Evolutionary conservation across 2,113 vertebrate species (phyloP), one percentile per base, ranked within the genome.

Genomic region (Delphinus delphis): DNA sequence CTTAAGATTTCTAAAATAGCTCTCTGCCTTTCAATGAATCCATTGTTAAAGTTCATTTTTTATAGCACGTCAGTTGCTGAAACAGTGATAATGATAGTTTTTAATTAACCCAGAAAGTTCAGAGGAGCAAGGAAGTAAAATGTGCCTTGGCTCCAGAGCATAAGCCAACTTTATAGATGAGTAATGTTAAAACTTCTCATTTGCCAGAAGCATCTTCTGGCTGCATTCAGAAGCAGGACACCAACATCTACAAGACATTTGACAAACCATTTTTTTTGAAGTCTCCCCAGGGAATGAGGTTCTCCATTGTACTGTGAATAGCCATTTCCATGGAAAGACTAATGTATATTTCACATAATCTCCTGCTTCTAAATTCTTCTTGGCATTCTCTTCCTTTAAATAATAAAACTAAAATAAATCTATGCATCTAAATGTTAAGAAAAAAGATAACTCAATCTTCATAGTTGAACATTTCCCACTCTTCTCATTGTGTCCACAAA

Each of bases 21-120:
- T 79, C 89, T 88, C 62, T 95, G 55, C 6, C 33, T 96, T 97
- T 77, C 28, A 79, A 90, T 93, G 95, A 96, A 92, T 96, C 67
- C 47, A 62, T 60, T 74, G 31, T 55, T 68, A 92, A 89, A 73
- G 28, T 14, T 97, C 62, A 93, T 90, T 94, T 94, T 96, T 93
- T 92, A 87, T 62, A 93, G 77, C 62, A 91, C 82, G 31, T 60
- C 79, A 87, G 62, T 74, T 86, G 41, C 73, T 95, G 47, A 85
- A 95, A 95, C 18, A 68, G 81, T 96, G 90, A 96, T 90, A 87
- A 97, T 96, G 65, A 82, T 83, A 67, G 36, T 73, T 92, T 96
- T 82, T 95, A 82, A 97, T 97, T 97, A 95, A 95, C 55, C 83
- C 92, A 88, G 74, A 90, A 96, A 97, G 67, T 95, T 98, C 92